Conservation (phyloP, 2,113 vertebrate genomes). For the Oreochromis aureus region DNA sequence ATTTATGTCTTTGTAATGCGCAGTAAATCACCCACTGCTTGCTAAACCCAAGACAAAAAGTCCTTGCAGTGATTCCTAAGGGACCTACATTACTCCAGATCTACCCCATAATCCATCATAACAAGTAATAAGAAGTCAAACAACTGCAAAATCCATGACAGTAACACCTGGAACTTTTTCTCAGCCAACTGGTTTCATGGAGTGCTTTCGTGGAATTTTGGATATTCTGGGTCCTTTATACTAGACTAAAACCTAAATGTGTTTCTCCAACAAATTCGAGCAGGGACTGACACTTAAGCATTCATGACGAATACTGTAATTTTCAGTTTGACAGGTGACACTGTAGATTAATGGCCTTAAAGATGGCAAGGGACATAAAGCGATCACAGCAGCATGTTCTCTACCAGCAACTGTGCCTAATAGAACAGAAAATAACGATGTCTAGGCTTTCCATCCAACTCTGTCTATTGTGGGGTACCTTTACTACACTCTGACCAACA, state of each 20-base stretch:
- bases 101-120: background rate
- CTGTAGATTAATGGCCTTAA: background rate
- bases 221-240: background rate
- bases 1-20: background rate
- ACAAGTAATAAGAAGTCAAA: background rate
- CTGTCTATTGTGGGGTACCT: background rate
- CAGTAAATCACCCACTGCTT: background rate
- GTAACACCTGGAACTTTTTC: background rate
- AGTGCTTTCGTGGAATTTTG: background rate
- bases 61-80: background rate
- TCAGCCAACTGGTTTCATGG: background rate
- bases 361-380: background rate
- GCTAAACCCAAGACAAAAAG: background rate
- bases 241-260: background rate
- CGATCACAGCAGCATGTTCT: background rate
- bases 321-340: background rate
- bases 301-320: background rate
- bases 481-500: background rate
- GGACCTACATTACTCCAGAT: background rate
- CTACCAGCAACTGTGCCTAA: background rate
- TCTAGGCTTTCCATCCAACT: constrained; percentile 4
- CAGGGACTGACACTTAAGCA: background rate
- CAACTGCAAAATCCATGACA: background rate
- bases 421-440: background rate
- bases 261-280: background rate